phyloP scores from a whole-genome alignment of 1,140 invertebrate species.

The Coenobita brevimanus region DNA sequence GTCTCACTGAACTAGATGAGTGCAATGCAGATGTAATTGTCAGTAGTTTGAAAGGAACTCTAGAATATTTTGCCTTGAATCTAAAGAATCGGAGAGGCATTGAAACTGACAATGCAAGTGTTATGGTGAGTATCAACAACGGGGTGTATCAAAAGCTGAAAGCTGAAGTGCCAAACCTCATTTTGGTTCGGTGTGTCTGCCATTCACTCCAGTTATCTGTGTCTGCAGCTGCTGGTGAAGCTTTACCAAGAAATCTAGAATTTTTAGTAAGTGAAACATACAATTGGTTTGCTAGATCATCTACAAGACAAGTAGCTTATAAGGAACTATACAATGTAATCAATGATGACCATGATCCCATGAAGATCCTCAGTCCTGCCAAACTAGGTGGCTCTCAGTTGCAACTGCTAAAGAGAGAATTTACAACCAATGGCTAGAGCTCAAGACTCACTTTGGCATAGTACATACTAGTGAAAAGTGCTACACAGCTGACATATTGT shows the following conservation, averaged over 20 bases:
- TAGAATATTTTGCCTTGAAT: not conserved
- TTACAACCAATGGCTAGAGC: slow-evolving; percentile 72
- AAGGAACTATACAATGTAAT: not conserved
- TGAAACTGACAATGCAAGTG: slow-evolving; percentile 76
- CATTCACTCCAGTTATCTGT: slow-evolving; percentile 9
- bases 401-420: slow-evolving; percentile 71
- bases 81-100: slow-evolving; percentile 68
- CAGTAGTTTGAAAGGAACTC: not conserved
- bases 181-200: not conserved
- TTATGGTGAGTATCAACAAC: slow-evolving; percentile 70
- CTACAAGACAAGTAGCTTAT: not conserved
- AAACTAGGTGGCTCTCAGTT: slow-evolving; percentile 73
- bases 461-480: slow-evolving; percentile 18
- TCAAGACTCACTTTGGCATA: slow-evolving; percentile 71
- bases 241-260: slow-evolving; percentile 16
- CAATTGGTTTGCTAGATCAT: slow-evolving; percentile 37
- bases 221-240: not conserved
- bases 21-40: slow-evolving; percentile 15
- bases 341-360: slow-evolving; percentile 62
- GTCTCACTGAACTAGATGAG: not conserved
- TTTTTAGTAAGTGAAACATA: slow-evolving; percentile 22
- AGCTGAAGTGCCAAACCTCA: not conserved
- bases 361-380: slow-evolving; percentile 72
- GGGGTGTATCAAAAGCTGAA: slow-evolving; percentile 21
- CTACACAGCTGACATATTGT: not conserved